Conservation (phyloP, 2,113 vertebrate species). For the Taurulus bubalis region DNA sequence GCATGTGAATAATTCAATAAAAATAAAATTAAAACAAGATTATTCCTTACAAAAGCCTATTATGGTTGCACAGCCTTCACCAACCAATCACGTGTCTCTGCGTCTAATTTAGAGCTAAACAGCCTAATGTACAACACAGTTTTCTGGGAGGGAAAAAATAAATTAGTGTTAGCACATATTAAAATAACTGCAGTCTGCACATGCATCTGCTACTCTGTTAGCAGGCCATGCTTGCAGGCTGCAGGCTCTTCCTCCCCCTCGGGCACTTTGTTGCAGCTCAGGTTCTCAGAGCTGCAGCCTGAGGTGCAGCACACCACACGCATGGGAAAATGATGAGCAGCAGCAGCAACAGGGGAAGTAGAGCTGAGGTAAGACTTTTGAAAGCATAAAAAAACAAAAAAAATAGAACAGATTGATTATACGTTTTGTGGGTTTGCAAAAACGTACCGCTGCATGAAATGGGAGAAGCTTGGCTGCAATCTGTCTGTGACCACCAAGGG, state of each 20-base stretch:
- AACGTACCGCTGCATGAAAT: neutral
- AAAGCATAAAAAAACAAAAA: neutral
- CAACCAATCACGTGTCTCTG: conserved; percentile 8
- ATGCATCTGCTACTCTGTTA: neutral
- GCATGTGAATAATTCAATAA: neutral
- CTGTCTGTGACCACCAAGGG: neutral
- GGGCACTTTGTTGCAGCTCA: conserved; percentile 33
- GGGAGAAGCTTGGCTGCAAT: neutral
- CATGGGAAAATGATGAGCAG: conserved; percentile 43
- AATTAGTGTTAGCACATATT: neutral
- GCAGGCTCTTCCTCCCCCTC: neutral
- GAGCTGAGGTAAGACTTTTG: conserved; percentile 59
- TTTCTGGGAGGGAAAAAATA: neutral
- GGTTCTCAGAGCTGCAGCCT: conserved; percentile 37
- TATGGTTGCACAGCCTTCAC: no score
- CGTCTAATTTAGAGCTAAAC: neutral
- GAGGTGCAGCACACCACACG: conserved; percentile 1
- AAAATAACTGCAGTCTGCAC: neutral
- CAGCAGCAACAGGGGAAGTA: conserved; percentile 49
- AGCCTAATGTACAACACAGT: neutral
- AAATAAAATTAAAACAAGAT: no score
- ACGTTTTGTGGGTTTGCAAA: neutral
- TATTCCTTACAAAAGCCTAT: no score
- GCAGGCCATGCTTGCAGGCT: neutral
- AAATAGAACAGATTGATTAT: neutral